Evolutionary conservation across 2,113 vertebrate genomes (phyloP).

Genomic region (Phocoena phocoena): DNA sequence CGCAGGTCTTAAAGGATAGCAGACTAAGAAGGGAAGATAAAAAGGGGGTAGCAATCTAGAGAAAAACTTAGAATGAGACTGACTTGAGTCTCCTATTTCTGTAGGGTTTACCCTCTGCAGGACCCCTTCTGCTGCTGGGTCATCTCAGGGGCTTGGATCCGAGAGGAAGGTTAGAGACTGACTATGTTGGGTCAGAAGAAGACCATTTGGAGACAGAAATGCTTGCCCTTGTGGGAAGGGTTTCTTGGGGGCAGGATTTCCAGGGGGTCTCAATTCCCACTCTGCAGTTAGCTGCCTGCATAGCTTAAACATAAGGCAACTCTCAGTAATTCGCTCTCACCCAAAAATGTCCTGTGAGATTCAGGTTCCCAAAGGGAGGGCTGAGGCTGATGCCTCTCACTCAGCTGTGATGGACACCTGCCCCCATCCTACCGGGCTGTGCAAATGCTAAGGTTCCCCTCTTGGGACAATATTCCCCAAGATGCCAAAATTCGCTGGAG

Average conservation of each 20-base stretch:
- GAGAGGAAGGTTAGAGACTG: background rate
- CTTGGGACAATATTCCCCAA: background rate
- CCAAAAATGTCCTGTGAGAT: background rate
- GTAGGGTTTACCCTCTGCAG: background rate
- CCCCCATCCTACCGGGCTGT: background rate
- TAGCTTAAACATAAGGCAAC: background rate
- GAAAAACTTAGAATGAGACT: background rate
- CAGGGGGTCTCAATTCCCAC: background rate
- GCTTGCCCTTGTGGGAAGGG: too few species aligned
- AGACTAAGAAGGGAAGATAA: background rate
- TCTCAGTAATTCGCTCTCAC: background rate
- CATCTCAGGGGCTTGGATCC: background rate
- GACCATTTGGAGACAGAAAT: background rate
- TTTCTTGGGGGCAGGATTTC: background rate
- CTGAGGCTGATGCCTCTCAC: background rate
- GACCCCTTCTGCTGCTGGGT: background rate
- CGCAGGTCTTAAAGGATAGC: background rate
- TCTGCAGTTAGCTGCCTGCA: too few species aligned
- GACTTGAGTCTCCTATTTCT: background rate
- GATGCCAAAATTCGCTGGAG: background rate
- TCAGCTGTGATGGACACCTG: accelerated
- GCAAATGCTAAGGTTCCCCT: background rate
- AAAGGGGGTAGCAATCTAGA: background rate
- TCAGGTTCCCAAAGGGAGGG: background rate
- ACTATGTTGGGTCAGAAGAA: background rate